Base-by-base conservation (phyloP, 2,888 invertebrate species). In the Drosophila tanythrix region DNA sequence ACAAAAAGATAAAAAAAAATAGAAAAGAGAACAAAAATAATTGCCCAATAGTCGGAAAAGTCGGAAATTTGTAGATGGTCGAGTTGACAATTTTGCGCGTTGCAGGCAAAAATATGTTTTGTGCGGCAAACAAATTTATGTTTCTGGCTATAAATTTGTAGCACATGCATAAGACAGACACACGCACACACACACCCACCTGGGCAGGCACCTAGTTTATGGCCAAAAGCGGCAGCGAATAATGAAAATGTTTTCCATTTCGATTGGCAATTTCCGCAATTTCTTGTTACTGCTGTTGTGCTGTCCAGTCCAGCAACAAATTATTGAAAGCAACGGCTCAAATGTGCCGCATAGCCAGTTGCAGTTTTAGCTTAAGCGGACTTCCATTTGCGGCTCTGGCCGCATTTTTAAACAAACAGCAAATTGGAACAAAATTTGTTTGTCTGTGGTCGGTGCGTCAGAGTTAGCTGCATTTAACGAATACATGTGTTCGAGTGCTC, bases 231-330 rank as follows among this genome's bases (percentile, higher is more conserved):
- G 68, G 63, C 71, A 74, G 78, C 79, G 78, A 83, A 83, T 89
- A 91, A 87, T 91, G 91, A 88, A 89, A 89, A 91, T 90, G 89
- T 90, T 91, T 91, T 90, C 91, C 87, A 89, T 89, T 89, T 89
- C 91, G 83, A 90, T 89, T 82, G 83, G 82, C 91, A 85, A 91
- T 89, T 89, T 89, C 91, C 89, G 91, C 91, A 90, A 89, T 91
- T 91, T 85, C 82, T 81, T 81, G 73, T 57, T n/a, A n/a, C 38
- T 36, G 55, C 7, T 27, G 25, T 21, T 21, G 5, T 11, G 57
- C 57, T 55, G 61, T 66, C 58, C 69, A 61, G 62, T 43, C 60
- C 60, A 55, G 67, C 74, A 62, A 68, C 72, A 81, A 85, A 82
- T 83, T 88, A 88, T 88, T 85, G 74, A 83, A 83, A 83, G 61